Percentiles rank a stretch among this genome's conserved stretches.
Evolutionary conservation across 2,797 vertebrate genomes (phyloP).

Genomic region (Chrosomus eos): DNA sequence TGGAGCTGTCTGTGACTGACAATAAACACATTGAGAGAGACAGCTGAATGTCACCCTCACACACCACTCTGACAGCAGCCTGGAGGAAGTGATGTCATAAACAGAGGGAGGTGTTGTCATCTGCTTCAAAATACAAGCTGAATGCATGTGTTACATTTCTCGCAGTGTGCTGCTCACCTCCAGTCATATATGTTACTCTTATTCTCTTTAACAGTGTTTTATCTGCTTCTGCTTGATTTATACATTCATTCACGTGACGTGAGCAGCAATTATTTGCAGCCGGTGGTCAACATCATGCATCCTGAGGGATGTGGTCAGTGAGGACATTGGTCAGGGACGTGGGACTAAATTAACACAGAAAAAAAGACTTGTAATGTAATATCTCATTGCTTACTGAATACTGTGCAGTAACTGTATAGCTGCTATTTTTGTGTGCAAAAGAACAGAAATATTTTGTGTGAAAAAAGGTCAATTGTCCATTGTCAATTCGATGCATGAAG

Average conservation of each 20-base stretch:
- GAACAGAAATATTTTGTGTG: background rate
- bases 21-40: slow-evolving; percentile 39
- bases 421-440: background rate
- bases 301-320: background rate
- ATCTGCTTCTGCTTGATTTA: slow-evolving; percentile 19
- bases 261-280: slow-evolving; percentile 18
- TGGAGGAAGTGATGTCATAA: slow-evolving; percentile 46
- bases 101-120: background rate
- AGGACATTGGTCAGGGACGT: background rate
- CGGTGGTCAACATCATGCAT: slow-evolving; percentile 7
- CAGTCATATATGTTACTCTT: background rate
- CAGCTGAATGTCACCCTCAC: slow-evolving; percentile 47
- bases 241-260: background rate
- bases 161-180: background rate
- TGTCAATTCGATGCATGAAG: background rate
- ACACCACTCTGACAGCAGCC: slow-evolving; percentile 18
- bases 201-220: background rate
- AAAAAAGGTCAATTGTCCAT: background rate
- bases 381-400: background rate
- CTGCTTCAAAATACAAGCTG: background rate
- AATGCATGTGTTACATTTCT: slow-evolving; percentile 15
- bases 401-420: background rate
- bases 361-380: background rate
- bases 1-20: slow-evolving; percentile 23
- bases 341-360: background rate